Evolutionary conservation across 1,140 invertebrate genomes (phyloP).

Genomic region (Lepidurus packardi): DNA sequence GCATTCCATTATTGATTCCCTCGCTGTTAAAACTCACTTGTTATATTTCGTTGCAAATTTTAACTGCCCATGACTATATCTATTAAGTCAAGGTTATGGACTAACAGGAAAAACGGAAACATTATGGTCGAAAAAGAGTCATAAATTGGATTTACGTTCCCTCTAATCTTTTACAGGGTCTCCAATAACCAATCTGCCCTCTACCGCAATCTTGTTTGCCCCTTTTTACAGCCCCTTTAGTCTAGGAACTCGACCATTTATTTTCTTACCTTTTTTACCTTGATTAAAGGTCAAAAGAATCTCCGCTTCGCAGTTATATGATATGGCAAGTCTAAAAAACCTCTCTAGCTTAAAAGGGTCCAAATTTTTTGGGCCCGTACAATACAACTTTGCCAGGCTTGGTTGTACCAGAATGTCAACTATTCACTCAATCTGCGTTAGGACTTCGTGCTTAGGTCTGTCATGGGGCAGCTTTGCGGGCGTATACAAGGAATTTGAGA

Average conservation of each 20-base stretch:
- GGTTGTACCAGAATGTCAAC: background rate
- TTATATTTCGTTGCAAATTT: background rate
- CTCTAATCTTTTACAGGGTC: background rate
- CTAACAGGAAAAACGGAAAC: constrained; percentile 1
- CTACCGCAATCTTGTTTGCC: background rate
- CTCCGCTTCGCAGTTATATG: no score
- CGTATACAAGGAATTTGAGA: background rate
- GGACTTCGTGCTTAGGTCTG: background rate
- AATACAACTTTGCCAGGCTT: background rate
- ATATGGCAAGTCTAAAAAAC: no score
- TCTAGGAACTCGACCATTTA: background rate
- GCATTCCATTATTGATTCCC: background rate
- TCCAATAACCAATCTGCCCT: background rate
- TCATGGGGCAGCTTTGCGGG: background rate
- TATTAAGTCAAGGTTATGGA: background rate
- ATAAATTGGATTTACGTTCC: constrained; percentile 11
- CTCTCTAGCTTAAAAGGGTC: background rate
- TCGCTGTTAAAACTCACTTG: background rate
- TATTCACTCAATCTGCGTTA: background rate
- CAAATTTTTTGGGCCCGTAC: background rate
- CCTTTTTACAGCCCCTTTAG: background rate
- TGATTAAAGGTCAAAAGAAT: no score
- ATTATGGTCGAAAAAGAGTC: background rate
- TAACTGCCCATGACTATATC: background rate
- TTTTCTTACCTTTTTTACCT: background rate